Evolutionary conservation across 92 coral and sea anemone species (phyloP).

Genomic region (Blastomussa wellsi): DNA sequence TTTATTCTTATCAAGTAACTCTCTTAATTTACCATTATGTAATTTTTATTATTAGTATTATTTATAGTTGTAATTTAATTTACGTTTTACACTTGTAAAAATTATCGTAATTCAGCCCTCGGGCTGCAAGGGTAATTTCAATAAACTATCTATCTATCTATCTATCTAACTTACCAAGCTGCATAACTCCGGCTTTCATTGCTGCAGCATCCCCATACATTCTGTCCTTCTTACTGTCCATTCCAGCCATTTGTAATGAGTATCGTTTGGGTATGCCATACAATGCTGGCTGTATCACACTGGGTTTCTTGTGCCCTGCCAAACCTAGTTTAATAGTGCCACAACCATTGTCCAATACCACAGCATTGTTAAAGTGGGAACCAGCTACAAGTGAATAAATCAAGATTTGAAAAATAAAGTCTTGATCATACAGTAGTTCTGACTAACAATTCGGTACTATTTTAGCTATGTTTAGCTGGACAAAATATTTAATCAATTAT

Average conservation of each 20-base stretch:
- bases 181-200: conserved; percentile 83
- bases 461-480: too few species aligned
- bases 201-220: conserved; percentile 80
- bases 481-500: too few species aligned
- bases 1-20: too few species aligned
- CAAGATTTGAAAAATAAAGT: neutral
- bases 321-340: conserved; percentile 83
- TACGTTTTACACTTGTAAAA: too few species aligned
- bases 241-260: conserved; percentile 88
- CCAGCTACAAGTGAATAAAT: conserved; percentile 48
- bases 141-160: too few species aligned
- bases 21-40: too few species aligned
- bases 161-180: conserved; percentile 70
- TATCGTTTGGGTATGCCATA: conserved; percentile 84
- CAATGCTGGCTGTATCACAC: conserved; percentile 79
- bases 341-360: conserved; percentile 92
- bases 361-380: conserved; percentile 79
- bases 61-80: too few species aligned
- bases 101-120: too few species aligned
- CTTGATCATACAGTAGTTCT: too few species aligned
- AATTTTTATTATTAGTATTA: too few species aligned
- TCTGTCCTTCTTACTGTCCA: conserved; percentile 68
- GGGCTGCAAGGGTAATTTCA: too few species aligned
- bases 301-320: conserved; percentile 80
- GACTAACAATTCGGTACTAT: too few species aligned